Evolutionary conservation across 2,797 vertebrate genomes (phyloP).

Genomic region (Hephaestus fuliginosus): DNA sequence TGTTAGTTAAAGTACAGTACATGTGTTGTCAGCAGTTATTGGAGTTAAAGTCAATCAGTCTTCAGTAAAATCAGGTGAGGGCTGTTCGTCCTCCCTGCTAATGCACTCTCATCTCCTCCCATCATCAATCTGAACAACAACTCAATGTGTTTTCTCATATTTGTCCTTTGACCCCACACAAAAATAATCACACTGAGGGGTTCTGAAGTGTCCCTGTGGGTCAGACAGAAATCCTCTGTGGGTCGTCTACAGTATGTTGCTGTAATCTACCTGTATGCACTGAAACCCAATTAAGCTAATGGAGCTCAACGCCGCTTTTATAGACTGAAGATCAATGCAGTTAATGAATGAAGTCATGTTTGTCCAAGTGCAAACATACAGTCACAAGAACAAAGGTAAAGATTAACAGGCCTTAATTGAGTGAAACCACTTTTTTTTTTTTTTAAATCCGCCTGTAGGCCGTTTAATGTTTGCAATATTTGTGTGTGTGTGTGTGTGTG

Average conservation of each 20-base stretch:
- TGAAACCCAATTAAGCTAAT: conserved; percentile 64
- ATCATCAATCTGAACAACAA: conserved; percentile 33
- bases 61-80: conserved; percentile 1
- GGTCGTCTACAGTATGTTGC: conserved; percentile 1
- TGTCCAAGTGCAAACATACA: conserved; percentile 13
- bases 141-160: conserved; percentile 28
- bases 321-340: conserved; percentile 49
- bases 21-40: not conserved
- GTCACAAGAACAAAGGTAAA: conserved; percentile 28
- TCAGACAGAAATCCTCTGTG: conserved; percentile 31
- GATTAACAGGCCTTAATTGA: conserved; percentile 35
- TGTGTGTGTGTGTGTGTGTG: conserved; percentile 18
- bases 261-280: conserved; percentile 5
- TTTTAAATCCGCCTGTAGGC: conserved; percentile 5
- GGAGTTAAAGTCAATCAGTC: not conserved
- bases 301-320: conserved; percentile 37
- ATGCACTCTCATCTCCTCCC: conserved; percentile 15
- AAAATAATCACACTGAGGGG: conserved; percentile 54
- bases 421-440: conserved; percentile 23
- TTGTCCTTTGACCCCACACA: conserved; percentile 53
- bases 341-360: conserved; percentile 38
- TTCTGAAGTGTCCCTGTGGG: conserved; percentile 51
- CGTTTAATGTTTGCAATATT: not conserved
- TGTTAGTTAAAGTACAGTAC: too few species aligned
- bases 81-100: not conserved